Base-by-base conservation (phyloP, 2,888 invertebrate species). In the Pollenia amentaria region DNA sequence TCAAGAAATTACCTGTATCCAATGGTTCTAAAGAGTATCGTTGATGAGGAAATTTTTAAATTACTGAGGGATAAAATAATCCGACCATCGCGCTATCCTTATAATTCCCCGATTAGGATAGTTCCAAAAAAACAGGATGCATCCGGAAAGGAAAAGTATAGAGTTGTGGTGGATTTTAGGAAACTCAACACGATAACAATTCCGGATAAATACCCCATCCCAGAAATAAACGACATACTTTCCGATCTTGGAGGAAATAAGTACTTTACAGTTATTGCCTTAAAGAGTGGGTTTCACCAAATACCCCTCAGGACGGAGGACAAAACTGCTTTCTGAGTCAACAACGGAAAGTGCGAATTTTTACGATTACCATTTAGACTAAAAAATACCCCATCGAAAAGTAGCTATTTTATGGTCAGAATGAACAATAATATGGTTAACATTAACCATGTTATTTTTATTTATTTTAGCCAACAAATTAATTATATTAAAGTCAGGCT, bases 301-400 rank as follows among this genome's bases (percentile, higher is more conserved):
- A 87, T 87, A n/a, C n/a, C 3, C 38, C 40, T 40, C 60, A 21
- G n/a, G 53, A 21, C 46, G 40, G 62, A 57, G 10, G 60, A 75
- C 14, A 75, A 75, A 46, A 57, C 69, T 6, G 79, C 70, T 2
- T 72, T 72, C 18, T 70, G 64, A 9, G 11, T 72, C 12, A 48
- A 18, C 3, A 80, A 80, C 60, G 72, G 65, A 48, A 72, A 80
- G 46, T 80, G 53, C 40, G 86, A 86, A 40, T 83, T 76, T 51
- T 73, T 67, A 10, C 53, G 76, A 14, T 73, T 81, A 14, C 76
- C 85, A 18, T 81, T 85, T 60, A 77, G 80, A 12, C 40, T 76
- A n/a, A 77, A 65, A 72, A 81, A 85, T 29, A 73, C 85, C n/a
- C 80, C 81, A 6, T 21, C 79, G 8, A 77, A n/a, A n/a, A n/a